phyloP scores from a whole-genome alignment of 2,888 invertebrate genomes.

The Altica lythri region DNA sequence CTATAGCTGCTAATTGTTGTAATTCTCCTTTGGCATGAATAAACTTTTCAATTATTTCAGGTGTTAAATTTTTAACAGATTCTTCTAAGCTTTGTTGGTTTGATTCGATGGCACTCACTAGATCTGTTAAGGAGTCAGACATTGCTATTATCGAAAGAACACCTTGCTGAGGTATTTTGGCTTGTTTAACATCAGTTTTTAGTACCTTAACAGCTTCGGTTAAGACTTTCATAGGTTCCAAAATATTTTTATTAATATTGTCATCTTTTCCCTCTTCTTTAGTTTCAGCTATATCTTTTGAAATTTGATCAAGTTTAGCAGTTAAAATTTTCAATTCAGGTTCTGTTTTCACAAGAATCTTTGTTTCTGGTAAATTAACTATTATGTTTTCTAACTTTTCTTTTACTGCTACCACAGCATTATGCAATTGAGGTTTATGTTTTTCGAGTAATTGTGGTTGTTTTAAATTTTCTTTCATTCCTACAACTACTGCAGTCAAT shows the following conservation, averaged over 20 bases:
- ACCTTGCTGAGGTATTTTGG: slow-evolving; percentile 14
- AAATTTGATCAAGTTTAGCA: slow-evolving; percentile 4
- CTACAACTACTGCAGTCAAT: slow-evolving; percentile 13
- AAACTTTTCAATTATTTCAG: background rate
- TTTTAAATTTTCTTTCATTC: slow-evolving; percentile 24
- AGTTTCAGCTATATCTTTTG: background rate
- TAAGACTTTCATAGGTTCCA: slow-evolving; percentile 27
- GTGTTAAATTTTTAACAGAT: background rate
- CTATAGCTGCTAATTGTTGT: slow-evolving; percentile 10
- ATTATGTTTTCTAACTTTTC: slow-evolving; percentile 3
- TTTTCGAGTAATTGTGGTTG: slow-evolving; percentile 33
- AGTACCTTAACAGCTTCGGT: background rate
- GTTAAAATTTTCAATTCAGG: slow-evolving; percentile 19
- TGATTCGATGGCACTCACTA: background rate
- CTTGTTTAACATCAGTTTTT: slow-evolving; percentile 23
- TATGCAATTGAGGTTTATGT: slow-evolving; percentile 34
- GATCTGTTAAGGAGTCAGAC: background rate
- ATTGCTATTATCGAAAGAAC: slow-evolving; percentile 13
- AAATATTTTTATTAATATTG: slow-evolving; percentile 2
- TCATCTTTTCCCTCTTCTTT: slow-evolving; percentile 7
- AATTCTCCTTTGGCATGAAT: background rate
- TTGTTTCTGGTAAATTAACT: background rate
- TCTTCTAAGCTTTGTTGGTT: too few species aligned
- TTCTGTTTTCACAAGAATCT: slow-evolving; percentile 16
- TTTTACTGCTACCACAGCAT: slow-evolving; percentile 34